A percentile compares a stretch with the other conserved stretches of the same genome.
Conservation (phyloP, 2,797 vertebrate genomes). For the Propithecus deckenii region DNA sequence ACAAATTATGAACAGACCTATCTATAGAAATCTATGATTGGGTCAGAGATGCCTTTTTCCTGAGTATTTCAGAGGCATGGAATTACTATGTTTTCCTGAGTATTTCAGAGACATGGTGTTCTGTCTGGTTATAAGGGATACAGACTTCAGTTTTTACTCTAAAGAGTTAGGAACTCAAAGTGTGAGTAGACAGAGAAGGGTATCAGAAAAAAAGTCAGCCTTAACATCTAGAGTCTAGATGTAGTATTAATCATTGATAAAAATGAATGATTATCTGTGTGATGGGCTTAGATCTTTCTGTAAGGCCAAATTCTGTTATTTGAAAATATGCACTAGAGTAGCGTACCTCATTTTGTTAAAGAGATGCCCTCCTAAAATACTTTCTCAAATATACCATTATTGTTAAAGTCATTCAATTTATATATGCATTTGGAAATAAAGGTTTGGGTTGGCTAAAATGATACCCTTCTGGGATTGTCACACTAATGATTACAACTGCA, state of each 20-base stretch:
- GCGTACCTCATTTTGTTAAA: neutral
- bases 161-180: neutral
- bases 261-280: neutral
- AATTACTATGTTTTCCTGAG: neutral
- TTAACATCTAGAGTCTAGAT: neutral
- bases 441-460: neutral
- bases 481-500: neutral
- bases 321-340: conserved; percentile 8
- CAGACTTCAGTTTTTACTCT: neutral
- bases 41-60: neutral
- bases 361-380: neutral
- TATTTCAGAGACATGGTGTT: neutral
- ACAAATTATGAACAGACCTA: neutral
- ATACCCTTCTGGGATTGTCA: neutral
- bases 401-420: neutral
- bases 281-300: neutral
- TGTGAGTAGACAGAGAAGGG: neutral
- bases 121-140: neutral
- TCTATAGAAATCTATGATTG: neutral
- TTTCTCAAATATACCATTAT: neutral
- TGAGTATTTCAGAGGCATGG: neutral
- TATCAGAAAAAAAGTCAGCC: neutral
- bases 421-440: neutral
- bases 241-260: neutral
- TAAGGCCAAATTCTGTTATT: neutral